phyloP scores from a whole-genome alignment of 2,888 invertebrate genomes.

The Mongoloraphidia duomilia region DNA sequence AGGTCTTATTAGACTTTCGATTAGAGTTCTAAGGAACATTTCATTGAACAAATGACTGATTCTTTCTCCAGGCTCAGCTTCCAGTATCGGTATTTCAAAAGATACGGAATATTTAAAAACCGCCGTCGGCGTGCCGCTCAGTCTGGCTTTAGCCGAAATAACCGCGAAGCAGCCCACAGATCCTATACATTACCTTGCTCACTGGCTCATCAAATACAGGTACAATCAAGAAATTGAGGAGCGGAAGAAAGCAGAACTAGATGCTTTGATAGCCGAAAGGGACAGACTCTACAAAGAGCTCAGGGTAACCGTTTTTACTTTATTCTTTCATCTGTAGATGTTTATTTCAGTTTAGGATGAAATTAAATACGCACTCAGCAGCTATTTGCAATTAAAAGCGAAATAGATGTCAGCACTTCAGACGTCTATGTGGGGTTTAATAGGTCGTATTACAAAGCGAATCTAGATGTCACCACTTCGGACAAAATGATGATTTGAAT shows the following conservation, averaged over 20 bases:
- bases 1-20: too few species aligned
- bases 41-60: too few species aligned
- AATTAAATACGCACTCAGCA: too few species aligned
- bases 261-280: conserved; percentile 24
- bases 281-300: conserved; percentile 22
- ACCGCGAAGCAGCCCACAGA: conserved; percentile 30
- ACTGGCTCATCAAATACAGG: conserved; percentile 34
- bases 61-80: too few species aligned
- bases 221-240: conserved; percentile 29
- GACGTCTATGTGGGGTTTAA: too few species aligned
- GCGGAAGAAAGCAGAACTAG: conserved; percentile 22
- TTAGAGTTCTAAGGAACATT: too few species aligned
- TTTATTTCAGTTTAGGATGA: too few species aligned
- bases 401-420: too few species aligned
- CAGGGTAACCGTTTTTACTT: conserved; percentile 19
- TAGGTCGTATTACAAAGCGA: too few species aligned
- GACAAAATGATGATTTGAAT: too few species aligned
- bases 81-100: conserved; percentile 12
- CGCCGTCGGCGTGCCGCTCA: conserved; percentile 26
- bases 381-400: too few species aligned
- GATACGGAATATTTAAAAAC: conserved; percentile 27
- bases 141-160: conserved; percentile 31
- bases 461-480: too few species aligned
- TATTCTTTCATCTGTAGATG: not conserved
- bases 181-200: conserved; percentile 33